These are phyloP conservation scores for Rhadina sibilatrix DNA, from an alignment of 2,113 vertebrate species.

Conservation along the genomic window DNA sequence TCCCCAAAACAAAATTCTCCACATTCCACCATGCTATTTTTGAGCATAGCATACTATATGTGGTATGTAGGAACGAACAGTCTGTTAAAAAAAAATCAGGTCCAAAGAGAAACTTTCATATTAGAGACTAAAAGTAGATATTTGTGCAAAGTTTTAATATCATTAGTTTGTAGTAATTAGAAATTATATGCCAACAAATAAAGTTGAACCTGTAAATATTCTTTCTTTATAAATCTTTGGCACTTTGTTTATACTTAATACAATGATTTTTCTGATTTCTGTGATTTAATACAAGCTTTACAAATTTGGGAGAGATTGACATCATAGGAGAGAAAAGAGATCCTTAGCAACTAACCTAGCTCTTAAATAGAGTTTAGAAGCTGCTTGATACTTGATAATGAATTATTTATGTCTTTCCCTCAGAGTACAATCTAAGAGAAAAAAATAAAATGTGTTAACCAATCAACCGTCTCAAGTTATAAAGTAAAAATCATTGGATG, in stretches of 20 bases:
- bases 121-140: neutral
- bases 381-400: neutral
- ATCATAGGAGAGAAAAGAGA: neutral
- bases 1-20: conserved; percentile 47
- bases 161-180: neutral
- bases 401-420: neutral
- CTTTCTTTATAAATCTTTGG: neutral
- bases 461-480: neutral
- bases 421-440: neutral
- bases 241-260: neutral
- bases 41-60: neutral
- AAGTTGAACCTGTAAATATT: neutral
- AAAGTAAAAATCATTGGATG: neutral
- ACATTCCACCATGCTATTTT: conserved; percentile 30
- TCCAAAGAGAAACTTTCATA: neutral
- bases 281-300: neutral
- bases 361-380: neutral
- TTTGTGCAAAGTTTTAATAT: neutral
- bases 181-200: neutral
- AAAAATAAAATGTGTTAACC: neutral
- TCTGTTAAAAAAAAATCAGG: neutral
- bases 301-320: neutral
- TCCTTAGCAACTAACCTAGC: neutral
- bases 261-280: neutral
- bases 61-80: conserved; percentile 7